A percentile compares a stretch with the other conserved stretches of the same genome.
phyloP scores from a whole-genome alignment of 2,797 vertebrate genomes.

The Alauda arvensis region DNA sequence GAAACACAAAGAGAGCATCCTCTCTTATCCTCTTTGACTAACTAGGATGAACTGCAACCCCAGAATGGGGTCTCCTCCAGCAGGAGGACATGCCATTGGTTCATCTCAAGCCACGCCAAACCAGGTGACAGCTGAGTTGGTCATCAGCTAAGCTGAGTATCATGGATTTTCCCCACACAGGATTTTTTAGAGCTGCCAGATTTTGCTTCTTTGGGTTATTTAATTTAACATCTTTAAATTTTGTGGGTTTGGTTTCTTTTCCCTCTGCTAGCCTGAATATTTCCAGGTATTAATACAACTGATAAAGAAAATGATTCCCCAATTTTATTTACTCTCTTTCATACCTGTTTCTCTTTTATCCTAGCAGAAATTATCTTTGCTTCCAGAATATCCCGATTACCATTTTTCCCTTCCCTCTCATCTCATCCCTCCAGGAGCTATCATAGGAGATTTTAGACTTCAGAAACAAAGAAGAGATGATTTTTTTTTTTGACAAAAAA shows the following conservation, averaged over 20 bases:
- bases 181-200: neutral
- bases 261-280: neutral
- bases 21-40: neutral
- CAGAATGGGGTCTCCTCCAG: neutral
- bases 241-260: neutral
- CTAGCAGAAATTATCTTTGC: neutral
- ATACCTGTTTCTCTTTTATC: neutral
- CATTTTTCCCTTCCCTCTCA: neutral
- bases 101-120: neutral
- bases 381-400: neutral
- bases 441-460: neutral
- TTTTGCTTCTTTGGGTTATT: neutral
- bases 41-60: neutral
- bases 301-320: neutral
- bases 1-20: constrained; percentile 15
- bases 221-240: neutral
- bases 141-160: neutral
- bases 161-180: accelerated
- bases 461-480: neutral
- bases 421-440: neutral
- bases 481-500: neutral
- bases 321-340: neutral
- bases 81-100: accelerated
- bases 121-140: neutral
- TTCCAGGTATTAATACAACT: neutral